Percentiles rank a stretch among this genome's conserved stretches.
Evolutionary conservation across 2,888 invertebrate genomes (phyloP).

Genomic region (Anthoptus insignis): DNA sequence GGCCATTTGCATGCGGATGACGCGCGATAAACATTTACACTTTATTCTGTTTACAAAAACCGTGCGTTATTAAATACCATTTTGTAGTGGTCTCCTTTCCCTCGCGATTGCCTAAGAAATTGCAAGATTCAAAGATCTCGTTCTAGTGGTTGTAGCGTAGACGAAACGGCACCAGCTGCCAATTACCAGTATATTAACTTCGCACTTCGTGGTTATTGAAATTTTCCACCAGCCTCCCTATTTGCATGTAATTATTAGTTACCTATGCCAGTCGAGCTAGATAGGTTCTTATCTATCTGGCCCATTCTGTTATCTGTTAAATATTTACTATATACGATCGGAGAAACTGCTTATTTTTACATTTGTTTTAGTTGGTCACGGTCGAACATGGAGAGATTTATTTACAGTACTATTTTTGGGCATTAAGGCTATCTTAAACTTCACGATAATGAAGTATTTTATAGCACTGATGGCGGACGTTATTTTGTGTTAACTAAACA

Average conservation of each 20-base stretch:
- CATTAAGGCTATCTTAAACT: background rate
- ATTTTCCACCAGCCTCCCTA: slow-evolving; percentile 38
- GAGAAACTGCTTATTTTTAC: slow-evolving; percentile 30
- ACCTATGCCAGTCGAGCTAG: slow-evolving; percentile 4
- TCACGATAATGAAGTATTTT: background rate
- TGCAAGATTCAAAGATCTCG: slow-evolving; percentile 24
- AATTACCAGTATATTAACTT: slow-evolving; percentile 26
- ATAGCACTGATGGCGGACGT: no score
- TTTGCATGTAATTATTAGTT: slow-evolving; percentile 15
- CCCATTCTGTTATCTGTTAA: slow-evolving; percentile 35
- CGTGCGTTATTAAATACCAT: slow-evolving; percentile 44
- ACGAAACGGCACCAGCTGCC: slow-evolving; percentile 50
- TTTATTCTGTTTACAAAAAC: slow-evolving; percentile 60
- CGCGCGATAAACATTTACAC: slow-evolving; percentile 51
- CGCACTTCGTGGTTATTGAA: slow-evolving; percentile 35
- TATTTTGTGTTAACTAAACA: no score
- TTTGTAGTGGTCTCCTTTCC: slow-evolving; percentile 37
- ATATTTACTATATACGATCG: slow-evolving; percentile 31
- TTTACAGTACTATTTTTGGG: background rate
- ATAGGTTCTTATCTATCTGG: slow-evolving; percentile 19
- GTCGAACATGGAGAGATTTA: background rate
- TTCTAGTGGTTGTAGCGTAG: slow-evolving; percentile 43
- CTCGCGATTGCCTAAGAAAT: slow-evolving; percentile 25
- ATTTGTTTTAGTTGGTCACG: slow-evolving; percentile 20
- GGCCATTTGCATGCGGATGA: slow-evolving; percentile 44